Base-by-base conservation (phyloP, 1,140 invertebrate species). In the Contarinia nasturtii region DNA sequence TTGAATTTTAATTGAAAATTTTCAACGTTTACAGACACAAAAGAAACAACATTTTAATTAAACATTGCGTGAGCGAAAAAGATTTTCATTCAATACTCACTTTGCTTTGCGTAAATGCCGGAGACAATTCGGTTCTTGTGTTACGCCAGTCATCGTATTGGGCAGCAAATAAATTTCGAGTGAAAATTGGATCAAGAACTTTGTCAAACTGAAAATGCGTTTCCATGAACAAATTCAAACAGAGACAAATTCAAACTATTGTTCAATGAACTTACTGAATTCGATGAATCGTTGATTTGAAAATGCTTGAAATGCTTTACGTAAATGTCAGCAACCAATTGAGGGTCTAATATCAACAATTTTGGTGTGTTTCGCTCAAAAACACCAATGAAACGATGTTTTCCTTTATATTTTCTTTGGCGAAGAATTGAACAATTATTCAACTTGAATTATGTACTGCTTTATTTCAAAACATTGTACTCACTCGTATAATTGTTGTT, bases 401-500 rank as follows among this genome's bases (percentile, higher is more conserved):
- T 40, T 14, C 14, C 14, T n/a, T 40, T 15, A 14, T 40, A 40
- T 14, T 40, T 40, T 7, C 37, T 40, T 40, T 40, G 3, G 17
- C 7, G 17, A 40, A 4, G 17, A 18, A 27, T 27, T 10, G 10
- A 27, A 27, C 27, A 27, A 27, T 27, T 27, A 5, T 27, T 27
- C 4, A 27, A 27, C 27, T 5, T 27, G 3, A 27, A 27, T 5
- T 27, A 5, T 27, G 27, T 3, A 27, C 3, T 27, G 10, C 4
- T 27, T 27, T 10, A 27, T 27, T 27, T 27, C 10, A 27, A 27
- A 27, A 27, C 27, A 7, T 18, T 18, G 37, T 7, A 15, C 17
- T 40, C 37, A 40, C 37, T 40, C 17, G 37, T 40, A 15, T 14
- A n/a, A 40, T 14, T 40, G 0, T 54, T 54, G 1, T 61, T 44